phyloP scores from a whole-genome alignment of 2,113 vertebrate species.

The Orientallactaga bullata region DNA sequence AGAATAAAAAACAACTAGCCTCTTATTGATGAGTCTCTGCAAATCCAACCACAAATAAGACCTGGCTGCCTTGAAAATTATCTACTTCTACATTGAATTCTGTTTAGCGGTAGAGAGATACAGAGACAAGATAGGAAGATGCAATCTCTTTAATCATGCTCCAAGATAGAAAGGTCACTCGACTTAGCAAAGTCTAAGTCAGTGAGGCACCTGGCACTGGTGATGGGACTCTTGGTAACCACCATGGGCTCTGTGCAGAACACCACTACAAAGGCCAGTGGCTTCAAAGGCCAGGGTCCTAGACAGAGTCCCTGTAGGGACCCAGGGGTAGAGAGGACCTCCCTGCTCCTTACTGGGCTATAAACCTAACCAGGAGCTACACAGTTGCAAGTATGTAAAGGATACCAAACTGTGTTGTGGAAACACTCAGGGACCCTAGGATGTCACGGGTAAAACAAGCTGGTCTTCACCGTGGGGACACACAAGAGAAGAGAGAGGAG shows the following conservation, averaged over 20 bases:
- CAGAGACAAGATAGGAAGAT: neutral
- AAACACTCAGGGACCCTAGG: neutral
- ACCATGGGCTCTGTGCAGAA: rapidly evolving
- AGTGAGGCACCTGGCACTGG: neutral
- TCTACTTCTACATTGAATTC: conserved; percentile 49
- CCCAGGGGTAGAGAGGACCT: neutral
- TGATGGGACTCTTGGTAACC: rapidly evolving
- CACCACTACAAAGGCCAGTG: rapidly evolving
- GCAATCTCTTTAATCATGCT: conserved; percentile 49
- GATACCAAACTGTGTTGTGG: neutral
- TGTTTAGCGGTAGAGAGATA: conserved; percentile 25
- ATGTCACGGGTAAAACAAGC: neutral
- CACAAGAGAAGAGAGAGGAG: rapidly evolving
- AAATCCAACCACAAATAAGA: conserved; percentile 47
- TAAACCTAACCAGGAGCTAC: neutral
- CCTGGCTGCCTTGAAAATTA: conserved; percentile 33
- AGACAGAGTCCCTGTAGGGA: rapidly evolving
- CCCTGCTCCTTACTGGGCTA: neutral
- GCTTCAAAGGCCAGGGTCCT: neutral
- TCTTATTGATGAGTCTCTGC: neutral
- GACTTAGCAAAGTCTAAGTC: neutral
- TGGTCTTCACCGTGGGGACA: neutral
- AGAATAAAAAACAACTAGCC: neutral
- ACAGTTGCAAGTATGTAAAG: neutral
- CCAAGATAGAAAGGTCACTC: neutral